Evolutionary conservation across 2,888 invertebrate species (phyloP).

Genomic region (Macrophya annulata): DNA sequence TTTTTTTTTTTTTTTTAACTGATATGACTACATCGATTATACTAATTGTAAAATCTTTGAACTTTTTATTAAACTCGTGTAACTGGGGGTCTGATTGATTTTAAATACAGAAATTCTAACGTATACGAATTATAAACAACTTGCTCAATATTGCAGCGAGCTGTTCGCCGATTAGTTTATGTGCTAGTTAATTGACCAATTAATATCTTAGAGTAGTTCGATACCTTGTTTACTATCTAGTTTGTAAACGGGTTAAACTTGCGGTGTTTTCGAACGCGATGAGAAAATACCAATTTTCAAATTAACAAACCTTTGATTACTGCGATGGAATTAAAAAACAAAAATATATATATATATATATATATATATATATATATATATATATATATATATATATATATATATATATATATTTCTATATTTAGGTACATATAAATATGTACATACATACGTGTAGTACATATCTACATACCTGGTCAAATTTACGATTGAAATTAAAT

Average conservation of each 20-base stretch:
- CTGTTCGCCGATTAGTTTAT: slow-evolving; percentile 17
- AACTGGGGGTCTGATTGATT: background rate
- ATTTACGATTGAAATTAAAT: slow-evolving; percentile 36
- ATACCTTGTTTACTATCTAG: slow-evolving; percentile 48
- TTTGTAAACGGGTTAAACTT: slow-evolving; percentile 39
- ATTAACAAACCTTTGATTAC: slow-evolving; percentile 51
- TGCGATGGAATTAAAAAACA: background rate
- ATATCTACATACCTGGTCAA: background rate
- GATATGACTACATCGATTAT: background rate
- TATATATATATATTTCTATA: too few relatives aligned
- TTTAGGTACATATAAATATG: too few relatives aligned
- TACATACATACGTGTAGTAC: too few relatives aligned
- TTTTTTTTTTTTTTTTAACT: too few relatives aligned
- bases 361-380: too few relatives aligned
- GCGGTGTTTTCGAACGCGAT: background rate
- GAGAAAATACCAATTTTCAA: slow-evolving; percentile 47
- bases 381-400: too few relatives aligned
- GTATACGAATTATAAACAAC: background rate
- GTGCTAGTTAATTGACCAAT: slow-evolving; percentile 51
- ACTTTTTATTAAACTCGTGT: background rate
- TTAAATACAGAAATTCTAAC: background rate
- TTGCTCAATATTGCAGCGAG: slow-evolving; percentile 18
- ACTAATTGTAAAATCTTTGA: background rate
- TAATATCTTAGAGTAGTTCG: slow-evolving; percentile 37
- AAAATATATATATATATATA: too few relatives aligned